These are phyloP conservation scores for Pristionchus exspectatus DNA, from an alignment of 2,888 invertebrate species.

Conservation along the genomic window DNA sequence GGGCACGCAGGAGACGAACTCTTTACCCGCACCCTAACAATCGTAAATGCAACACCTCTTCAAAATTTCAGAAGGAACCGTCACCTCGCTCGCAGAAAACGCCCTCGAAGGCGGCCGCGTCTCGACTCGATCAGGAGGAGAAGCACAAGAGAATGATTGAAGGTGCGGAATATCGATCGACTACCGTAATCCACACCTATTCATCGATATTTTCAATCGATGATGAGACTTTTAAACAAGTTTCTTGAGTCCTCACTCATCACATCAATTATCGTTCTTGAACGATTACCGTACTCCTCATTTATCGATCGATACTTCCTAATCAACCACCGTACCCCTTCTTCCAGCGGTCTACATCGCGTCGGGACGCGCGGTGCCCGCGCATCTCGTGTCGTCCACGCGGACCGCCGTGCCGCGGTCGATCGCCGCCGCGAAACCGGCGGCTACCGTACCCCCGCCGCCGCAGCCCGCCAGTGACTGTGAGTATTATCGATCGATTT, in stretches of 20 bases:
- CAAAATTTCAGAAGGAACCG: constrained; percentile 4
- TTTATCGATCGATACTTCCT: no score
- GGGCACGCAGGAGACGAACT: not conserved
- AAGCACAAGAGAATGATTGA: constrained; percentile 49
- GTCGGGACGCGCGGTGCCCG: constrained; percentile 34
- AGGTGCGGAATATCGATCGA: not conserved
- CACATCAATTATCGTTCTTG: no score
- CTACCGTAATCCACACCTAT: not conserved
- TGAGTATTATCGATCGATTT: no score
- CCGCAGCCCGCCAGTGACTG: no score
- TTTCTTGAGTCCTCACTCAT: no score
- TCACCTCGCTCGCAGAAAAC: not conserved
- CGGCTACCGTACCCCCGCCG: no score
- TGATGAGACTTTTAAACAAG: no score
- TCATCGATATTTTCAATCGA: not conserved
- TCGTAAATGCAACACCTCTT: not conserved
- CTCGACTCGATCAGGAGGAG: not conserved
- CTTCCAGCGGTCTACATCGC: constrained; percentile 34
- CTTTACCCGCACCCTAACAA: not conserved
- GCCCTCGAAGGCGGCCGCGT: not conserved
- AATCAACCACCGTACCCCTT: not conserved
- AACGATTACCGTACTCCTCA: no score
- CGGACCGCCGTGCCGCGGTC: not conserved
- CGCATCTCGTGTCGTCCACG: not conserved
- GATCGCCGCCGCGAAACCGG: not conserved